Evolutionary conservation across 1,140 invertebrate species (phyloP), one percentile per base, ranked within the genome.

Genomic region (Rhopalosiphum maidis): DNA sequence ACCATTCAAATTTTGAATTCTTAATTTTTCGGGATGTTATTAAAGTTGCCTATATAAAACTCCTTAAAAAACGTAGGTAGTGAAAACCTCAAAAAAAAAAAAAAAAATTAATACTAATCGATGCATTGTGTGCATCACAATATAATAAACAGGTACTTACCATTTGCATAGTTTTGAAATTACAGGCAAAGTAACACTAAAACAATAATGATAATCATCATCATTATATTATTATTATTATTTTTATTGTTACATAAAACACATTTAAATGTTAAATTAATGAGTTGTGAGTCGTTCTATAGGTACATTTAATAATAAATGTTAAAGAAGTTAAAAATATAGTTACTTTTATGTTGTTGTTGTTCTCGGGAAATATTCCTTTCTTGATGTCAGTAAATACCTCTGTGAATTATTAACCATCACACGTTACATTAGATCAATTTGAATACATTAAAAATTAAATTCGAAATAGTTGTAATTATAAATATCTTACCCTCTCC

Each of bases 131-230:
- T n/a, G 7, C 22, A n/a, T n/a, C 0, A 68, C 30, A 77, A n/a
- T 68, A 77, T n/a, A 18, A 18, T 18, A n/a, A 77, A 77, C 25
- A 43, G 25, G 23, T 41, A 91, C 90, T 91, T 77, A 91, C 90
- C 37, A 91, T 8, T 77, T 91, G 90, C 90, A 68, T 68, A 46
- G 90, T 91, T 46, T 77, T 91, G 25, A 91, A 91, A 37, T 41
- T 46, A 43, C 90, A 91, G 8, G 90, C 41, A 23, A 91, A 60
- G 37, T 68, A 91, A 91, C 90, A 91, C 90, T 91, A n/a, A 77
- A 91, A 91, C 54, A 46, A 46, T 46, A 30, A 86, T 43, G 2
- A 43, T n/a, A 2, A 86, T 86, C 7, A 77, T n/a, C n/a, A 4
- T 15, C 41, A 77, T 77, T 68, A 30, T 30, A 60, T 60, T 60